Base-by-base conservation (phyloP, 1,140 invertebrate genomes). In the Lamellibrachia luymesi region DNA sequence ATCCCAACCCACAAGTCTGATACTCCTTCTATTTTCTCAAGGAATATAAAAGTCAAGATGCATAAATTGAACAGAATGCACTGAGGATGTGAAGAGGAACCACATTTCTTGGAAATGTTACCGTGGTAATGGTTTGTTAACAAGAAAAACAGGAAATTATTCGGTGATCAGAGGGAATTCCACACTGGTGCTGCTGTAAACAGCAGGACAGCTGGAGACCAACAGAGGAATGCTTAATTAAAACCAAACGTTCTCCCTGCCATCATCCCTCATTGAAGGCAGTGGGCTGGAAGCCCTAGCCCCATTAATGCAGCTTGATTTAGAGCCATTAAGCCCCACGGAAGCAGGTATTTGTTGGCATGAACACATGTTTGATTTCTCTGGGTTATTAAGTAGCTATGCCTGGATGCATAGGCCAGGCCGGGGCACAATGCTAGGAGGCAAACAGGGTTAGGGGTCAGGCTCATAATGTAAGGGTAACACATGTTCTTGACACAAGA, bases 111-210 rank as follows among this genome's bases (percentile, higher is more conserved):
- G 64, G 64, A 80, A 80, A 80, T 80, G 64, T 80, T 80, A 10
- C 64, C 64, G 25, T 80, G 64, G 64, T 22, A 80, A 80, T 80
- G 64, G 64, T 80, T 80, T 80, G 25, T 80, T 80, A 80, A 80
- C 64, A 80, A 80, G 64, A 80, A 80, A 80, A 80, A 80, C 64
- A 80, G 64, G 64, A 80, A 80, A 80, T 80, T 80, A 80, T 80
- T 80, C 64, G 0, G 64, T 17, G 64, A 80, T 80, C 64, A 80
- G 13, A 80, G 64, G 38, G 64, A 80, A 80, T 80, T 80, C 25
- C 6, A 56, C 52, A 17, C 52, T 56, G 52, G 17, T 56, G 64
- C 64, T 80, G 64, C 8, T 80, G 64, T 80, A 80, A 80, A 80
- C 64, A 80, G 5, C 6, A 22, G 64, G 13, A 80, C 64, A 80